phyloP scores from a whole-genome alignment of 2,113 vertebrate species.

The Danio rerio region DNA sequence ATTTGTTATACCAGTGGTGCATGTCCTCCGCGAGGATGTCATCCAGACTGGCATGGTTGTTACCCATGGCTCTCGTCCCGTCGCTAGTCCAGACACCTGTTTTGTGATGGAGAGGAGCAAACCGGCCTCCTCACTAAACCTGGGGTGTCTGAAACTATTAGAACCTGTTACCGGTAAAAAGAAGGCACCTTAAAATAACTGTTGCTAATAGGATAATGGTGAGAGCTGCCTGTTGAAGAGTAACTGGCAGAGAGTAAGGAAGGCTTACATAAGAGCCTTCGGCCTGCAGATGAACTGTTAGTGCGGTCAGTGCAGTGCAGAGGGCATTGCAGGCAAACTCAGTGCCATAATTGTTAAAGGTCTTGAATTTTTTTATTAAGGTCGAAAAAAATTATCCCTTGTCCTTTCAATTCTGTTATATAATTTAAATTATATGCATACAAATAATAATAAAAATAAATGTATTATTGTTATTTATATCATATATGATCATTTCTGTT shows the following conservation, averaged over 20 bases:
- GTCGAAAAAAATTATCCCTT: background rate
- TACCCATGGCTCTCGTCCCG: conserved; percentile 43
- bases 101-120: background rate
- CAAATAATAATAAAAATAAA: too few species aligned
- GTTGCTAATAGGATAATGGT: conserved; percentile 49
- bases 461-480: too few species aligned
- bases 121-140: conserved; percentile 11
- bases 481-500: too few species aligned
- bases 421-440: too few species aligned
- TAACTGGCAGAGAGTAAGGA: conserved; percentile 16
- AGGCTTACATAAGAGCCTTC: conserved; percentile 31
- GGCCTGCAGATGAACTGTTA: background rate
- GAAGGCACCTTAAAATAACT: conserved; percentile 49
- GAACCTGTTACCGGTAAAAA: conserved; percentile 12
- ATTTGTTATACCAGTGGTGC: conserved; percentile 85
- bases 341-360: background rate
- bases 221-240: conserved; percentile 23
- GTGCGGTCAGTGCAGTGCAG: background rate
- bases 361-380: background rate
- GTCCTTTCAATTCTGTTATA: too few species aligned
- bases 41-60: conserved; percentile 63
- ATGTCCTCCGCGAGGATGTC: conserved; percentile 77
- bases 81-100: background rate
- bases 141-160: conserved; percentile 48
- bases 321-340: background rate